Conservation (phyloP, 1,140 invertebrate genomes). For the Trichomalopsis sarcophagae region DNA sequence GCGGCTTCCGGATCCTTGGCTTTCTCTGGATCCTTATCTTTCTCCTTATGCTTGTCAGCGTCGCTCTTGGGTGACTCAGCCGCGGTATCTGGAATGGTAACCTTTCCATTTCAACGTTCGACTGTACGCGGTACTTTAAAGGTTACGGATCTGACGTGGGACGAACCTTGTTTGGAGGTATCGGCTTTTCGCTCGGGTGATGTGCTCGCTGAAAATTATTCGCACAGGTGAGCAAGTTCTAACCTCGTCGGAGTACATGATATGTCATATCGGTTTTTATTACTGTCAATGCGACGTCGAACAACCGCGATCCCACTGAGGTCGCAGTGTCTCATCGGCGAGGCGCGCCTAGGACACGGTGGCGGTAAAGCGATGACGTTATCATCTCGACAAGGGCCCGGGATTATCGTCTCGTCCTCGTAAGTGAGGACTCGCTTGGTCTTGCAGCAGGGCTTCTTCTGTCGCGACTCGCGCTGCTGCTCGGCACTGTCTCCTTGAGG, state of each 20-base stretch:
- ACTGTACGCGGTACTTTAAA: no score
- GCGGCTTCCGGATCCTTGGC: background rate
- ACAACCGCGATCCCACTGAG: constrained; percentile 30
- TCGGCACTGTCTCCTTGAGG: background rate
- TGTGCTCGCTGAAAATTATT: background rate
- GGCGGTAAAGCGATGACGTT: background rate
- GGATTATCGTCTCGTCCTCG: background rate
- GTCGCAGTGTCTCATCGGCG: background rate
- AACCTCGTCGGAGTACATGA: background rate
- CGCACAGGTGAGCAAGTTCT: background rate
- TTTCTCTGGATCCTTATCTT: background rate
- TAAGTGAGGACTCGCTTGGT: background rate
- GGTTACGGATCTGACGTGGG: no score
- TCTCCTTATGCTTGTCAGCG: background rate
- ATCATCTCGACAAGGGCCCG: background rate
- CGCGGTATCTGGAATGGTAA: no score
- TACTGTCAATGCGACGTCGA: constrained; percentile 1
- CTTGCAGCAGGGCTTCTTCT: background rate
- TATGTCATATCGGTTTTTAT: background rate
- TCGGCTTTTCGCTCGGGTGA: background rate
- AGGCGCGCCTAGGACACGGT: background rate
- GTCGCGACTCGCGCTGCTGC: background rate
- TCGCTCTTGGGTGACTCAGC: background rate
- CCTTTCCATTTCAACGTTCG: no score
- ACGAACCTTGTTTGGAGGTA: no score